Percentiles rank a stretch among this genome's conserved stretches.
These are phyloP conservation scores for Gouania willdenowi DNA, from an alignment of 2,797 vertebrate species.

Conservation along the genomic window DNA sequence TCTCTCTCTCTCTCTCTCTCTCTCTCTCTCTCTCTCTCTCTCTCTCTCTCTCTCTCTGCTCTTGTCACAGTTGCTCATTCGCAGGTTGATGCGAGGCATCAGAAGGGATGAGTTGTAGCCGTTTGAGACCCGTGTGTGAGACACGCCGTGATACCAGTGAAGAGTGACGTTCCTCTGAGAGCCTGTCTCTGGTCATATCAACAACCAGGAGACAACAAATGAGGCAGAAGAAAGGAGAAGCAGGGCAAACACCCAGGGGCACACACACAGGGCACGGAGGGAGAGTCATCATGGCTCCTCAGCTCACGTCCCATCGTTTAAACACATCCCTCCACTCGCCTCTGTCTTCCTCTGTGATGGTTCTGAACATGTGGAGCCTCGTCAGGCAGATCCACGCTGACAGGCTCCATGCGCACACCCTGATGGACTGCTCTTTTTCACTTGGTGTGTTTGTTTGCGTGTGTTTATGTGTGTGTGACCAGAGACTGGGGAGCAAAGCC, in stretches of 20 bases:
- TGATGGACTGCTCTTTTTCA: conserved; percentile 95
- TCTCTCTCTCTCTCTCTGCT: conserved; percentile 36
- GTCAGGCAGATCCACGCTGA: conserved; percentile 64
- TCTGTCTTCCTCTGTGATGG: conserved; percentile 31
- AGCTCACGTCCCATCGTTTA: conserved; percentile 65
- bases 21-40: conserved; percentile 36
- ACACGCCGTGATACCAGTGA: conserved; percentile 44
- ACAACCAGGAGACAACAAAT: conserved; percentile 45
- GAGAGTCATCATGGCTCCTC: conserved; percentile 60
- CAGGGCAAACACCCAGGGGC: conserved; percentile 56
- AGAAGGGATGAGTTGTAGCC: conserved; percentile 65
- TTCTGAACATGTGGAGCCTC: conserved; percentile 26
- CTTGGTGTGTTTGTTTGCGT: conserved; percentile 59
- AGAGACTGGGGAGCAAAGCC: conserved; percentile 25
- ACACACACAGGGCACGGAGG: conserved; percentile 11
- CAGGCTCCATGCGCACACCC: conserved; percentile 81
- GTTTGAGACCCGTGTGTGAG: conserved; percentile 61
- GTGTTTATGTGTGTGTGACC: conserved; percentile 15
- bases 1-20: conserved; percentile 51
- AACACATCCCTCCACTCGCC: conserved; percentile 17
- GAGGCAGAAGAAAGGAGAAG: conserved; percentile 50
- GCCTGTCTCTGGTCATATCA: conserved; percentile 54
- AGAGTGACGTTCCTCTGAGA: conserved; percentile 54
- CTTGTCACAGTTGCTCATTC: conserved; percentile 70
- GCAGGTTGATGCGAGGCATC: conserved; percentile 66